Evolutionary conservation across 2,113 vertebrate genomes (phyloP).

Genomic region (Haemorhous mexicanus): DNA sequence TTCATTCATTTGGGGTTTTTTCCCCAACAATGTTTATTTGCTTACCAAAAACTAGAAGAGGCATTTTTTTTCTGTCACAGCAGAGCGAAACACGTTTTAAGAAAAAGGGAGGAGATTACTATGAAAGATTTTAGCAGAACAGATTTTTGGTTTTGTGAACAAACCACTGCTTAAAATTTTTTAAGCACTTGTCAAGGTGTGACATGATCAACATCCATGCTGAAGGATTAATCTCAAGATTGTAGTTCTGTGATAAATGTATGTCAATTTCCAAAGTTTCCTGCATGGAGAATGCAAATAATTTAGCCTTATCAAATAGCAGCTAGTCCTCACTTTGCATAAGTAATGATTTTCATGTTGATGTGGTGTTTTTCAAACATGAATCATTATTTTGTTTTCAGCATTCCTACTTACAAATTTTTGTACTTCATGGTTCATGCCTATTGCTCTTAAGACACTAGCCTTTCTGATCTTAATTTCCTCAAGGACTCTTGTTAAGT

Average conservation of each 20-base stretch:
- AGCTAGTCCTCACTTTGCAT: not conserved
- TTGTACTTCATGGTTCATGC: not conserved
- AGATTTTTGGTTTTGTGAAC: not conserved
- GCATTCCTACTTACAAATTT: not conserved
- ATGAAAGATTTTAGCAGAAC: not conserved
- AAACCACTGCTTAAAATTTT: not conserved
- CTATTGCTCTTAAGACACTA: not conserved
- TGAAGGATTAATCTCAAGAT: conserved; percentile 19
- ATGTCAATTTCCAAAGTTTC: conserved; percentile 12
- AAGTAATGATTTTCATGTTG: not conserved
- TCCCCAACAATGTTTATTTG: not conserved
- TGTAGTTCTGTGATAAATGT: not conserved
- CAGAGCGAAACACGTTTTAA: not conserved
- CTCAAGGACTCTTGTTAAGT: not conserved
- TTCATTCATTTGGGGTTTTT: not conserved
- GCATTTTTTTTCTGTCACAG: not conserved
- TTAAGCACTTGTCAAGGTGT: not conserved
- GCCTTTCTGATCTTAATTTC: not conserved
- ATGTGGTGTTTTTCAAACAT: not conserved
- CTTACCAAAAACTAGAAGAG: not conserved
- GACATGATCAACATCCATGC: not conserved
- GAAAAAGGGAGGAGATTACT: not conserved
- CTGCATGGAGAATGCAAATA: not conserved
- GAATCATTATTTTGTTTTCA: not conserved
- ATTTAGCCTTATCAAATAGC: conserved; percentile 24